Conservation (phyloP, 2,113 vertebrate species). For the Struthio camelus region DNA sequence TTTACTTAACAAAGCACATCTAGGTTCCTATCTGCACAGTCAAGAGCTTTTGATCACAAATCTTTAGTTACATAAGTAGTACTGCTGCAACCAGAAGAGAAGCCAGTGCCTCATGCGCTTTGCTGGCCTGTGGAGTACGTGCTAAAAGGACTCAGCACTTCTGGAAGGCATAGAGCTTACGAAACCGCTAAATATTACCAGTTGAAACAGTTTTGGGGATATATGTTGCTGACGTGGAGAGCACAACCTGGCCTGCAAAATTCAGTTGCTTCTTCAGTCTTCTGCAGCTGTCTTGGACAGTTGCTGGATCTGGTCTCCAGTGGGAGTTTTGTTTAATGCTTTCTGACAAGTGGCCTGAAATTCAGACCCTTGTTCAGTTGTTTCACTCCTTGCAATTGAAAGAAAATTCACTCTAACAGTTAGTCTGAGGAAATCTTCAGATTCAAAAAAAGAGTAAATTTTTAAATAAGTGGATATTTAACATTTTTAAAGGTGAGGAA, state of each 20-base stretch:
- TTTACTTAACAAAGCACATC: neutral
- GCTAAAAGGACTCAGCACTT: neutral
- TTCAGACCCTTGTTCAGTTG: neutral
- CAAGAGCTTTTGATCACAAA: neutral
- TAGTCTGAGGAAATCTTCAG: neutral
- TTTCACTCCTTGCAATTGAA: neutral
- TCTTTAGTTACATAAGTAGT: neutral
- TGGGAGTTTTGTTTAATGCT: neutral
- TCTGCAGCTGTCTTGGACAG: slow-evolving; percentile 44
- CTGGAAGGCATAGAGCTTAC: neutral
- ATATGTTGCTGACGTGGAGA: neutral
- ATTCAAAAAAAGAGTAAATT: neutral
- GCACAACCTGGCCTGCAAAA: neutral
- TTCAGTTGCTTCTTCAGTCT: slow-evolving; percentile 6
- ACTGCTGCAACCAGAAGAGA: neutral
- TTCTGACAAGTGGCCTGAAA: slow-evolving; percentile 15
- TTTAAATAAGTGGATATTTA: neutral
- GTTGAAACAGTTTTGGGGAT: neutral
- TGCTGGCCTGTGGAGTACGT: neutral
- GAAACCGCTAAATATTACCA: neutral
- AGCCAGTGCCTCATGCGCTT: neutral
- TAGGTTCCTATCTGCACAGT: neutral
- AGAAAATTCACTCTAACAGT: neutral
- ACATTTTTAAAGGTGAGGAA: neutral
- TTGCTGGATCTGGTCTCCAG: neutral